Base-by-base conservation (phyloP, 1,140 invertebrate species). In the Dufourea novaeangliae region DNA sequence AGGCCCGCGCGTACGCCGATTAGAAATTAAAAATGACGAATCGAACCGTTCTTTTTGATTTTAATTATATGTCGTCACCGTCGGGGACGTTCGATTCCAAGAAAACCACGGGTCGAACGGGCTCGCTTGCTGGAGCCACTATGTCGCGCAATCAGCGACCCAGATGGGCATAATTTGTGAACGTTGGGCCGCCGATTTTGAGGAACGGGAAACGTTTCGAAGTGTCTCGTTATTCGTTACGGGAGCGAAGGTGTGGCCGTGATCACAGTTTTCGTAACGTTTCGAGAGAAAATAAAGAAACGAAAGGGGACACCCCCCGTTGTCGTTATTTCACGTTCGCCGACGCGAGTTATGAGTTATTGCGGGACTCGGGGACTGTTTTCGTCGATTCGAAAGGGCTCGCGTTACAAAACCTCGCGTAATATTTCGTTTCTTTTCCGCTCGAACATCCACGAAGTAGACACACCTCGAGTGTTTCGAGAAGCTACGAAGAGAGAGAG, bases 21-120 rank as follows among this genome's bases (percentile, higher is more conserved):
- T 83, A 62, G 62, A 79, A 79, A 77, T 84, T 57, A 83, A 64
- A 52, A 70, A 74, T 78, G 52, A 85, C 73, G 52, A 78, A 25
- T 74, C 39, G 57, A 56, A 72, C 46, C 11, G 64, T 66, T 27
- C 20, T 37, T 56, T 74, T 83, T 70, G 82, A 63, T 80, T 84
- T 84, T 84, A 84, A 84, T 84, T 84, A 83, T 68, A 27, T 5
- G 10, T 27, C 29, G 54, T 37, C 46, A n/a, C 2, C n/a, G n/a
- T n/a, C 29, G 34, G 0, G 56, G 14, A 27, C 39, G 37, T 20
- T 6, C n/a, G 0, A 20, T 34, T 10, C 2, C n/a, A 27, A 41
- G 56, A 4, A 11, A 50, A 1, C 22, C 37, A 22, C 34, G 37
- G n/a, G 20, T 27, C 54, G 56, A n/a, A 68, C 44, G 41, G 37